Evolutionary conservation across 2,113 vertebrate genomes (phyloP), one percentile per base, ranked within the genome.

Genomic region (Caracal caracal): DNA sequence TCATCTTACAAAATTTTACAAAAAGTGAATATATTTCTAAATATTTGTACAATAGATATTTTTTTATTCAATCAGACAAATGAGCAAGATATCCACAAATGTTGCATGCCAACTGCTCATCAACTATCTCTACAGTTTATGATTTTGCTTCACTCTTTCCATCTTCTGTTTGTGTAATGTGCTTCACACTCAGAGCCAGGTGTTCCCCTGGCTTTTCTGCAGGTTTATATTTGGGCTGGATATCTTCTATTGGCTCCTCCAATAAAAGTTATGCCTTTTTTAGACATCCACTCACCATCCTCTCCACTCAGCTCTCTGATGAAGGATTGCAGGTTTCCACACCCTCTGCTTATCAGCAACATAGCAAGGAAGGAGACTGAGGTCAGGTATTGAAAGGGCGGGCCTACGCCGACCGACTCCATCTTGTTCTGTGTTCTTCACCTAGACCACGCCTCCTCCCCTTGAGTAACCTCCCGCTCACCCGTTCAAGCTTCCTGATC

Each of bases 371-470:
- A 65, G 17, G 73, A 70, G 10, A 66, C 24, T 1, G n/a, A 35
- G 10, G 4, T 35, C 28, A 17, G 26, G 6, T 47, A 43, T 43
- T 43, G 40, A 43, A 43, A 43, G 40, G 40, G 40, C 40, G 1
- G 40, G 40, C 40, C 40, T 43, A 43, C 1, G 1, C 40, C 40
- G 0, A 1, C 6, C 1, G 1, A 43, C 40, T 43, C 1, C 40
- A 43, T 43, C 40, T 43, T 43, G 6, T 43, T 43, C 40, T 43
- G 40, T 43, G 40, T 43, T 43, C 40, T 43, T 43, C 40, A 43
- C 6, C 40, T 43, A 43, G 40, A 43, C 40, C 40, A 43, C 1
- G 6, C 40, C 40, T 43, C 40, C 40, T 43, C 40, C 6, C 40
- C 40, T 43, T 43, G 40, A 43, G 40, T 43, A 43, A 43, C 40